Evolutionary conservation across 2,113 vertebrate genomes (phyloP).

Genomic region (Murina feae): DNA sequence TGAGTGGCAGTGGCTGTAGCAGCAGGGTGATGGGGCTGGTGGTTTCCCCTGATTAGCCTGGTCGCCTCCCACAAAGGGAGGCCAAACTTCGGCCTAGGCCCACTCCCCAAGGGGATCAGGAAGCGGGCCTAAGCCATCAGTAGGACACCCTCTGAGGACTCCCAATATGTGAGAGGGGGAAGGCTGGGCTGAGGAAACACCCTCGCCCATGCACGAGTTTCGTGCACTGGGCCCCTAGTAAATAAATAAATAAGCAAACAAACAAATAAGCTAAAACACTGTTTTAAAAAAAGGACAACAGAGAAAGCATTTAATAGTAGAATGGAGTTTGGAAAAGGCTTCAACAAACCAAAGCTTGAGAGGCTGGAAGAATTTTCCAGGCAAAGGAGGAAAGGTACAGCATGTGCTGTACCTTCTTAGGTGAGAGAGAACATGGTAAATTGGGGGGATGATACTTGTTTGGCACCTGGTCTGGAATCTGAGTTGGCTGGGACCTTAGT

Average conservation of each 20-base stretch:
- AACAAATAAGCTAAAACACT: not conserved
- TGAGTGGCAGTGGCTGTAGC: no score
- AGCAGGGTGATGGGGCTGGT: no score
- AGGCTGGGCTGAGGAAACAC: no score
- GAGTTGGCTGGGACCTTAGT: not conserved
- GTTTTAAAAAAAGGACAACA: not conserved
- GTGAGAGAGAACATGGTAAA: not conserved
- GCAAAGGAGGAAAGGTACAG: not conserved
- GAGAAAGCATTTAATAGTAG: not conserved
- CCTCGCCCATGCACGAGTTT: no score
- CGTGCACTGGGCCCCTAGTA: no score
- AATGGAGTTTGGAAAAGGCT: constrained; percentile 7
- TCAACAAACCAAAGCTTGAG: not conserved
- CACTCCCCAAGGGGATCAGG: no score
- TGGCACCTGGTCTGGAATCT: not conserved
- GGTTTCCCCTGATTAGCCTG: no score
- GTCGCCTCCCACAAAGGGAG: no score
- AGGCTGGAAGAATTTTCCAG: not conserved
- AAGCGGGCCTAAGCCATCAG: no score
- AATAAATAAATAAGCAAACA: not conserved
- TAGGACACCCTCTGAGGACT: no score
- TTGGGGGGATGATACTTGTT: not conserved
- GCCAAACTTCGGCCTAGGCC: no score
- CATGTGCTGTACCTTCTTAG: not conserved
- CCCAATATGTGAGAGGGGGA: no score